Conservation (phyloP, 2,113 vertebrate species). For the Pithys albifrons region DNA sequence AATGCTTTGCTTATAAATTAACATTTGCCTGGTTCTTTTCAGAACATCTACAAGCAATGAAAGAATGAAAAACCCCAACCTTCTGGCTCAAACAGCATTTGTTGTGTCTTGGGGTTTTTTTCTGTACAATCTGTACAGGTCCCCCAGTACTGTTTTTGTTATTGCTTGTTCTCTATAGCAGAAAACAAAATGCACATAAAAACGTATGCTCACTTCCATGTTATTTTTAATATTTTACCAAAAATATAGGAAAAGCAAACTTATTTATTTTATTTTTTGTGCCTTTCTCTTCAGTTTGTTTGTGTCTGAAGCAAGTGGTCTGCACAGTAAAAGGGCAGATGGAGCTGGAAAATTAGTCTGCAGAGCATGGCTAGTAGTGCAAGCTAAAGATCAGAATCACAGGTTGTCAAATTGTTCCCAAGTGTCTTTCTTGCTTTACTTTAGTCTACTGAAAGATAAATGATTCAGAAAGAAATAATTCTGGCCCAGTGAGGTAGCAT, state of each 20-base stretch:
- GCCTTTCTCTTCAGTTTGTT: constrained; percentile 15
- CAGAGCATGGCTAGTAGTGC: neutral
- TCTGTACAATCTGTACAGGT: neutral
- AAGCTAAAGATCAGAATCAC: neutral
- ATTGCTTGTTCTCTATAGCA: neutral
- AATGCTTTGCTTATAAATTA: neutral
- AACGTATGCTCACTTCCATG: neutral
- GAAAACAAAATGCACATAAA: neutral
- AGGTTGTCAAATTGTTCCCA: neutral
- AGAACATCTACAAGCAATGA: neutral
- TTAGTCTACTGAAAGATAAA: neutral
- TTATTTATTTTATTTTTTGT: constrained; percentile 3
- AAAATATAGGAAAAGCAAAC: neutral
- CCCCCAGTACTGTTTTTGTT: neutral
- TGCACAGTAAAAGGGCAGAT: constrained; percentile 33
- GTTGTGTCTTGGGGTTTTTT: neutral
- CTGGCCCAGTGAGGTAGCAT: neutral
- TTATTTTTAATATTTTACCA: constrained; percentile 1
- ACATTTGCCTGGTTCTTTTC: neutral
- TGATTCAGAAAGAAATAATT: neutral
- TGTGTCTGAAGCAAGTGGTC: constrained; percentile 35
- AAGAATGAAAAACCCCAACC: neutral
- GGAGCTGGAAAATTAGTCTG: constrained; percentile 11
- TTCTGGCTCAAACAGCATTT: neutral
- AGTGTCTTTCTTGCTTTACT: neutral